Evolutionary conservation across 2,113 vertebrate genomes (phyloP), one percentile per base, ranked within the genome.

Genomic region (Psephotus haematonotus): DNA sequence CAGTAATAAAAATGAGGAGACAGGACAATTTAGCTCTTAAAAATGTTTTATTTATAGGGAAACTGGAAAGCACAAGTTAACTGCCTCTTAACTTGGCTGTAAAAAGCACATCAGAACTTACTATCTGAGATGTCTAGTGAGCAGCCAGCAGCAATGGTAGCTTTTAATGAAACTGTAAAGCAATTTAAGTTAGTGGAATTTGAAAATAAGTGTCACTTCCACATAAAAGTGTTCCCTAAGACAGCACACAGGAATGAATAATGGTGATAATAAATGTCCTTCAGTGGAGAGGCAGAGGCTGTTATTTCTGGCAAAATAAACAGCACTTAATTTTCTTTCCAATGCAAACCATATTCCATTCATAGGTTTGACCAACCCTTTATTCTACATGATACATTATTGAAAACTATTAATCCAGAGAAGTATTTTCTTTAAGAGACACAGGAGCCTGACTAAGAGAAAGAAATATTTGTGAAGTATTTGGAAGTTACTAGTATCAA

Each of bases 171-270:
- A 93, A 84, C 44, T 65, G 72, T 90, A 95, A 92, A 96, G 74
- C 77, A 96, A 86, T 88, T 90, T 46, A 71, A 94, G 86, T 76
- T 95, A 92, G 74, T 79, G 67, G 80, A 69, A 53, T 87, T 92
- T 91, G 93, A 91, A 91, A 92, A 91, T 94, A 94, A 95, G 86
- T 92, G 91, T 85, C 88, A 93, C 84, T 97, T 93, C 69, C 74
- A 76, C 65, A 82, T 93, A 79, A 82, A 95, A 96, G 31, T 87
- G 49, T 72, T 91, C 74, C 63, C 70, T 76, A 63, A 86, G 83
- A 95, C 83, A 91, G 84, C 49, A 49, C 59, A 22, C 37, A 29
- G 62, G 77, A 93, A 93, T 93, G 69, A 96, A 62, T 93, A 94
- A 96, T 91, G 69, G 41, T 60, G 79, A 91, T 76, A 84, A 96